Percentiles rank a stretch among this genome's conserved stretches.
Conservation (phyloP, 2,113 vertebrate genomes). For the Oreochromis aureus region DNA sequence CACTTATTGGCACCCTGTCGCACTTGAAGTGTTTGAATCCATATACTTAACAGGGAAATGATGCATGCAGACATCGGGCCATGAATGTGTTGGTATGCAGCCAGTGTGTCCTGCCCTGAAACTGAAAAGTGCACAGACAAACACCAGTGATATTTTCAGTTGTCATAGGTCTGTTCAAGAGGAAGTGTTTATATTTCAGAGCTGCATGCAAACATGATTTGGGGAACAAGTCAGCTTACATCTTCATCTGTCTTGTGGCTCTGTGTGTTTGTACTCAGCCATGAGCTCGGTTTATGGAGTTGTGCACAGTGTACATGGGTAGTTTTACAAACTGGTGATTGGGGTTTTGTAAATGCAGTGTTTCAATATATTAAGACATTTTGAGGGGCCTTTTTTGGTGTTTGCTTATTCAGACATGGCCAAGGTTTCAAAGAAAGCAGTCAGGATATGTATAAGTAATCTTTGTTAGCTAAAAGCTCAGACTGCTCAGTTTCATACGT, state of each 20-base stretch:
- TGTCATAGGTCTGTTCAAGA: background rate
- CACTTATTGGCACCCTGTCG: background rate
- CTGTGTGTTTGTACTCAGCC: background rate
- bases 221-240: background rate
- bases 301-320: background rate
- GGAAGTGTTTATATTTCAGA: background rate
- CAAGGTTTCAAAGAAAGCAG: rapidly evolving
- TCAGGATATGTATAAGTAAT: background rate
- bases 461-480: background rate
- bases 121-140: background rate
- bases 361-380: background rate
- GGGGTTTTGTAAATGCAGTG: background rate
- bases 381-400: background rate
- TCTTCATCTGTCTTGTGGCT: background rate
- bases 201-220: background rate
- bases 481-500: rapidly evolving
- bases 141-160: background rate
- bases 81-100: background rate
- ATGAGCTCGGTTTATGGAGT: background rate
- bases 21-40: background rate
- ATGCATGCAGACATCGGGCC: background rate
- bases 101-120: background rate
- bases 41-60: background rate
- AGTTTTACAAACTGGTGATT: background rate
- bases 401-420: background rate